Base-by-base conservation (phyloP, 2,797 vertebrate species). In the Chlorospingus semifuscus region DNA sequence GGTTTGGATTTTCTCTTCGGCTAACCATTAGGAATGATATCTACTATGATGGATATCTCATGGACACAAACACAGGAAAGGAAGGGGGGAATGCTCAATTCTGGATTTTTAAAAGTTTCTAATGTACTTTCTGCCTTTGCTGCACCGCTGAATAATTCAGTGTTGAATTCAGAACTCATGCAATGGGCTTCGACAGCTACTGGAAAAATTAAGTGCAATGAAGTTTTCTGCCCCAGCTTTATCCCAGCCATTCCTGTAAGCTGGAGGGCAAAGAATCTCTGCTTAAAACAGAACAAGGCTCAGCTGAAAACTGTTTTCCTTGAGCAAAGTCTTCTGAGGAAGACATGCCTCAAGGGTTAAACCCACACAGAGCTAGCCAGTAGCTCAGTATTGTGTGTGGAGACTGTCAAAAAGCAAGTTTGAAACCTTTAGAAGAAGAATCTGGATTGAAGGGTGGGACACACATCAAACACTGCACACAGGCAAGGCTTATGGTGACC, bases 371-470 rank as follows among this genome's bases (percentile, higher is more conserved):
- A 76, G 29, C 20, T 34, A 18, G 34, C 30, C 32, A 32, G 13
- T 3, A 26, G 4, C 46, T 68, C 59, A 65, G 22, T 32, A 21
- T 4, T 34, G 50, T 23, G 24, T 36, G 24, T 39, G 46, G 52
- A 65, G 42, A 36, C 5, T 1, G 22, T 3, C 15, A 44, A 49
- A 36, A 8, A 37, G 0, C 6, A 53, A 47, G 81, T 36, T 3
- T 14, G 21, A 39, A 76, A 90, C 60, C 23, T 53, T 39, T 0
- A 37, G 39, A 56, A 50, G 39, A 61, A 86, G 68, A 5, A 34
- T 10, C 23, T 69, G 0, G 0, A 4, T 26, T 1, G 2, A 69
- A 66, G 19, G 10, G 46, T 5, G 21, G 27, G 39, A 46, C 20
- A 37, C 11, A 26, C 18, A 22, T 0, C 14, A 69, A 83, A 65